Conservation (phyloP, 2,888 invertebrate species). For the Megalurothrips usitatus region DNA sequence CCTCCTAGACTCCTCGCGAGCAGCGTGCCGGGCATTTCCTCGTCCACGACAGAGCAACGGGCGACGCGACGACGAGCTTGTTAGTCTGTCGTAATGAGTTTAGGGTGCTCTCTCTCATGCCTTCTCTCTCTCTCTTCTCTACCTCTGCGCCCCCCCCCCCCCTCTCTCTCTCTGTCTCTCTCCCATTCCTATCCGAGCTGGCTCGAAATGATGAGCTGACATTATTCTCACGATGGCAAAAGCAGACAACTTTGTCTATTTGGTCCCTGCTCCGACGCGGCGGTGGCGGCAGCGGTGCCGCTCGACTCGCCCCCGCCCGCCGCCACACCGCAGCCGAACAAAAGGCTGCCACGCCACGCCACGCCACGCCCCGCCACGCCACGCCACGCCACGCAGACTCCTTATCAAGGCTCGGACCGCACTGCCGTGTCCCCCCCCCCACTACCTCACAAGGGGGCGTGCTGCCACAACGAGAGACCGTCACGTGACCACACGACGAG, state of each 20-base stretch:
- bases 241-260: background rate
- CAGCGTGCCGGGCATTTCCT: background rate
- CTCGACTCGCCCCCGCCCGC: background rate
- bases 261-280: no score
- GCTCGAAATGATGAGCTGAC: conserved; percentile 6
- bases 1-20: no score
- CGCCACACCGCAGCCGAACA: background rate
- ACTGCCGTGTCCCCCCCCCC: no score
- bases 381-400: background rate
- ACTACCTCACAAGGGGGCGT: no score
- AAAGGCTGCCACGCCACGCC: background rate
- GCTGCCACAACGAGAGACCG: no score
- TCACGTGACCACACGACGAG: no score
- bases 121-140: background rate
- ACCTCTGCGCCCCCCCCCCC: background rate
- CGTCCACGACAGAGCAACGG: background rate
- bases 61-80: background rate
- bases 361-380: background rate
- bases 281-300: no score
- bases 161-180: background rate
- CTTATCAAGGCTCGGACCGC: no score
- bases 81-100: background rate
- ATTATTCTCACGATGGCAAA: background rate
- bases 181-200: background rate
- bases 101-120: background rate